These are phyloP conservation scores for Epizoanthus rinbou DNA, from an alignment of 92 coral and sea anemone genomes.

Conservation along the genomic window DNA sequence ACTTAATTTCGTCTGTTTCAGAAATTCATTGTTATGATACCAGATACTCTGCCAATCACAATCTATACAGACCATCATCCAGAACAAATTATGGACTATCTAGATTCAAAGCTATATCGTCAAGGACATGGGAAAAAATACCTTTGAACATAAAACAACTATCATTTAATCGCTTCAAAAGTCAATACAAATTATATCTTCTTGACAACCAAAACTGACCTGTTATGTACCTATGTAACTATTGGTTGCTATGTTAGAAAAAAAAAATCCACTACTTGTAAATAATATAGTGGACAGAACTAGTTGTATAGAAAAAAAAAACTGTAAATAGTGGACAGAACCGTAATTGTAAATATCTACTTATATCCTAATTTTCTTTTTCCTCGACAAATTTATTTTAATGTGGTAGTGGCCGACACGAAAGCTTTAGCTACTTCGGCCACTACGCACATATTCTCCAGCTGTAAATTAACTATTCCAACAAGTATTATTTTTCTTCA, in stretches of 20 bases:
- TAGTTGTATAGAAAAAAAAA: background rate
- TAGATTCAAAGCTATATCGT: slow-evolving; percentile 8
- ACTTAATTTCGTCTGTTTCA: background rate
- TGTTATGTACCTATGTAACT: no score
- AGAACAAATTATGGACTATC: slow-evolving; percentile 42
- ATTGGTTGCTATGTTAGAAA: no score
- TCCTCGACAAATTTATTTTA: slow-evolving; percentile 5
- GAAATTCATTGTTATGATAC: background rate
- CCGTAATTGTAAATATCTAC: background rate
- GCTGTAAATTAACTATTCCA: no score
- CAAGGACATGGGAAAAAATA: slow-evolving; percentile 37
- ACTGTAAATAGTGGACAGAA: background rate
- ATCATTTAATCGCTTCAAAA: slow-evolving; percentile 1
- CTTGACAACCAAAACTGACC: slow-evolving; percentile 24
- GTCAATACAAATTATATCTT: background rate
- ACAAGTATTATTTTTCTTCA: no score
- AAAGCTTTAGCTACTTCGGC: slow-evolving; percentile 30
- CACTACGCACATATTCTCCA: slow-evolving; percentile 29
- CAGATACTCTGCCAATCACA: background rate
- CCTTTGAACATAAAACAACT: slow-evolving; percentile 3
- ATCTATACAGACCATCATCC: slow-evolving; percentile 36
- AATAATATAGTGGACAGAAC: background rate
- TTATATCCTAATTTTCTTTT: slow-evolving; percentile 1
- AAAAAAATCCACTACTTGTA: background rate
- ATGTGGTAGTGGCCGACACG: slow-evolving; percentile 21